Evolutionary conservation across 2,888 invertebrate species (phyloP), one percentile per base, ranked within the genome.

Genomic region (Acheta domesticus): DNA sequence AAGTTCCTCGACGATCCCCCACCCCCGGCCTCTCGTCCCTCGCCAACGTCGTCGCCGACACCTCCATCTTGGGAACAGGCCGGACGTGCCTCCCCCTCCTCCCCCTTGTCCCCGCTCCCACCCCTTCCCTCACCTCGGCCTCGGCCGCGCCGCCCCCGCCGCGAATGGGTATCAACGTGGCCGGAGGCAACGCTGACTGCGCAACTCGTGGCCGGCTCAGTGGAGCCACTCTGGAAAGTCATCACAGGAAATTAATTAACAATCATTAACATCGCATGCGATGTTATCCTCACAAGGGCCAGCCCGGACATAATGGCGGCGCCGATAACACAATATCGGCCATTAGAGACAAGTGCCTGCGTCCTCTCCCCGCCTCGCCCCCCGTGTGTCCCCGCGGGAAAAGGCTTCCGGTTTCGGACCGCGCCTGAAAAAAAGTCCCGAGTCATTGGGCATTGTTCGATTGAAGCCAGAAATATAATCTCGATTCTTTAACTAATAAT

Each of bases 181-280:
- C n/a, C 62, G n/a, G 14, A n/a, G 62, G 62, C n/a, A 36, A 62
- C 62, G 14, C 14, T 62, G 62, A 62, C 62, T 62, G 62, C 62
- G 62, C 62, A 62, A 62, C 62, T 62, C 62, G 14, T 62, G 62
- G 62, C 62, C n/a, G 8, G 62, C 62, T 62, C 62, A 62, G 16
- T 62, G 8, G n/a, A 62, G 62, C 62, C 62, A 62, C 62, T 62
- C 62, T 62, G 62, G 62, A 62, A 62, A 62, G 62, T 62, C 62
- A 62, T 62, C 62, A 62, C 62, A 62, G 62, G 62, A 62, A 62
- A 62, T 62, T 62, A 62, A 62, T 62, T 62, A 62, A 62, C 62
- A 62, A 62, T 62, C 62, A 62, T 62, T 62, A 62, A n/a, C 62
- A 62, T 62, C 62, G n/a, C 62, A 62, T 14, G 62, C 62, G 62